Conservation (phyloP, 2,113 vertebrate species). For the Spea multiplicata region DNA sequence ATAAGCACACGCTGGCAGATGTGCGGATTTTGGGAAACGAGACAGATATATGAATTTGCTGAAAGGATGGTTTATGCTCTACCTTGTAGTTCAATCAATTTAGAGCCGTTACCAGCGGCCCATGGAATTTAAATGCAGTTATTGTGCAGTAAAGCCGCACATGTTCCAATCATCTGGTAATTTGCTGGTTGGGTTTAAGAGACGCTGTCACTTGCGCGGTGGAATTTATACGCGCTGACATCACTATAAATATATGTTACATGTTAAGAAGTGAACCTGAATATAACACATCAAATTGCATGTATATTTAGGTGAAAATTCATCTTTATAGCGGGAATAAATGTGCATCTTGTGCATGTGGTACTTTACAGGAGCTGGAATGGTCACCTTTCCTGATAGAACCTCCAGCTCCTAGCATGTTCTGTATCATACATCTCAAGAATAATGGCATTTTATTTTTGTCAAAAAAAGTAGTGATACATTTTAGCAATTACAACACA, state of each 20-base stretch:
- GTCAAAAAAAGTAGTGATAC: too few relatives aligned
- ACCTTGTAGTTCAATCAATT: conserved; percentile 31
- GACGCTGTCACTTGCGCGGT: background rate
- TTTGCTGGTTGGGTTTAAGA: conserved; percentile 27
- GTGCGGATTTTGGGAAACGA: conserved; percentile 15
- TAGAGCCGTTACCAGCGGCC: conserved; percentile 4
- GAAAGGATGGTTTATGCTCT: conserved; percentile 19
- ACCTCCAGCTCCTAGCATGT: too few relatives aligned
- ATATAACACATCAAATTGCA: too few relatives aligned
- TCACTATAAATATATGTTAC: background rate
- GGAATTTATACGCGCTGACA: conserved; percentile 30
- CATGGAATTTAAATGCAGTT: conserved; percentile 22
- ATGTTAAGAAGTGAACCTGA: conserved; percentile 1
- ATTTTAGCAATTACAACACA: too few relatives aligned
- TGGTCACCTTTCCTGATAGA: too few relatives aligned
- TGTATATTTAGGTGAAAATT: too few relatives aligned
- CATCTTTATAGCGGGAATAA: too few relatives aligned
- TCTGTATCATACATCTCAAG: too few relatives aligned
- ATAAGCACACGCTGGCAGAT: conserved; percentile 15
- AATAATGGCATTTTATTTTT: too few relatives aligned
- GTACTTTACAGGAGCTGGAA: too few relatives aligned
- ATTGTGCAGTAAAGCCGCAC: conserved; percentile 26
- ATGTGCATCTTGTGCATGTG: too few relatives aligned
- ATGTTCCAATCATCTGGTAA: conserved; percentile 34
- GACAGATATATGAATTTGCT: conserved; percentile 39